A percentile compares a stretch with the other conserved stretches of the same genome.
Conservation (phyloP, 1,140 invertebrate genomes). For the Tetragnatha versicolor region DNA sequence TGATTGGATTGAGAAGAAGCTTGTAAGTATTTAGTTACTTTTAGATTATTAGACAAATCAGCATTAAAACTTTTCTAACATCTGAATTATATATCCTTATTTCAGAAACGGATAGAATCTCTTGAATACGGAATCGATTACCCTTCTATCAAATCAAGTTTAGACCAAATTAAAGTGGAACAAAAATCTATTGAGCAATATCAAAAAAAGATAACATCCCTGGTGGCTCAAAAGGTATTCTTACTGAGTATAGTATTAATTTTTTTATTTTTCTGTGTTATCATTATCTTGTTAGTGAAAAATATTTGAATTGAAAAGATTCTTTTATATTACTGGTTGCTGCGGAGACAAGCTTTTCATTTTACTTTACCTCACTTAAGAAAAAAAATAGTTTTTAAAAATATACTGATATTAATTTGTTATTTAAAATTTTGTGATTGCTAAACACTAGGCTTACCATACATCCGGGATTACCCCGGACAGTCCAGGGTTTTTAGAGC, state of each 20-base stretch:
- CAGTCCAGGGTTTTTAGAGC: too few relatives aligned
- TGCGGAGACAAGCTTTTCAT: too few relatives aligned
- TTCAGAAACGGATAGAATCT: conserved; percentile 81
- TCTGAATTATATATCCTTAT: not conserved
- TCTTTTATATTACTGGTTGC: too few relatives aligned
- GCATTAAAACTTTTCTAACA: not conserved
- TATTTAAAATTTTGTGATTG: too few relatives aligned
- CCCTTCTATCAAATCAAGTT: conserved; percentile 82
- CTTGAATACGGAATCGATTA: conserved; percentile 94
- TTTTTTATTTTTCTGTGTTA: not conserved
- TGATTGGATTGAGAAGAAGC: conserved; percentile 90
- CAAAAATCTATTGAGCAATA: conserved; percentile 94
- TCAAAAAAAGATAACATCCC: conserved; percentile 80
- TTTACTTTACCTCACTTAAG: too few relatives aligned
- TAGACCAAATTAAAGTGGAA: conserved; percentile 88
- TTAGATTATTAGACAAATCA: not conserved
- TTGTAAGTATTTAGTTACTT: conserved; percentile 30
- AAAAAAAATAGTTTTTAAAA: too few relatives aligned
- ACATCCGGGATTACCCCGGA: too few relatives aligned
- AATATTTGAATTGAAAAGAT: too few relatives aligned
- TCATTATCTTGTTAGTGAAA: too few relatives aligned
- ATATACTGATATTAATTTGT: too few relatives aligned
- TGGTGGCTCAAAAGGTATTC: conserved; percentile 66
- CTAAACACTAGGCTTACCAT: too few relatives aligned
- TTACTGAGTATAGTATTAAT: not conserved